Percentiles rank a stretch among this genome's conserved stretches.
Conservation (phyloP, 2,113 vertebrate genomes). For the Camelus dromedarius region DNA sequence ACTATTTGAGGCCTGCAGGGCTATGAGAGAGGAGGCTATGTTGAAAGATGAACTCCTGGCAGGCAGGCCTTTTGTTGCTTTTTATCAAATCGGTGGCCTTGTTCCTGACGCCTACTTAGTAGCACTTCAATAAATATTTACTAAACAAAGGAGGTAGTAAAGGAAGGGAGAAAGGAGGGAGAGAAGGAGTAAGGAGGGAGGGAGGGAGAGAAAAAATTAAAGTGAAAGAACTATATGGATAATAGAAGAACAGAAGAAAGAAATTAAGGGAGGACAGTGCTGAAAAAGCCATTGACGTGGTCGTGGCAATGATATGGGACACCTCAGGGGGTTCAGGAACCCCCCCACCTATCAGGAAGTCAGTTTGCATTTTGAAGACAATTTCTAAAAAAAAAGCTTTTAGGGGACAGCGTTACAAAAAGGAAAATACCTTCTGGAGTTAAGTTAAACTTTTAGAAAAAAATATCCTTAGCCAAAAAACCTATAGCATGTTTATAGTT, state of each 20-base stretch:
- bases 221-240: not conserved
- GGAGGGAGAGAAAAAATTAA: not conserved
- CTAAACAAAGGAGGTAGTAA: not conserved
- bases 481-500: not conserved
- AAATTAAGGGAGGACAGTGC: not conserved
- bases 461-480: not conserved
- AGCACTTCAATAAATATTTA: not conserved
- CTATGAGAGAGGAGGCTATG: not conserved
- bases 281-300: not conserved
- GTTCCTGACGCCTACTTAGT: not conserved
- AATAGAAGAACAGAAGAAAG: not conserved
- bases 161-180: not conserved
- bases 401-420: not conserved
- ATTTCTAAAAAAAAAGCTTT: not conserved
- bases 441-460: not conserved
- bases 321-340: not conserved
- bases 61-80: not conserved
- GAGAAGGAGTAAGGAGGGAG: not conserved
- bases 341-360: not conserved
- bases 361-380: not conserved
- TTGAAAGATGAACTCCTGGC: not conserved
- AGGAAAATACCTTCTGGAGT: not conserved
- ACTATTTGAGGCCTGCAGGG: not conserved
- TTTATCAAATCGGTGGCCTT: not conserved
- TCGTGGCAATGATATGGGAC: fast-evolving